Conservation (phyloP, 2,797 vertebrate genomes). For the Nyctalus aviator region DNA sequence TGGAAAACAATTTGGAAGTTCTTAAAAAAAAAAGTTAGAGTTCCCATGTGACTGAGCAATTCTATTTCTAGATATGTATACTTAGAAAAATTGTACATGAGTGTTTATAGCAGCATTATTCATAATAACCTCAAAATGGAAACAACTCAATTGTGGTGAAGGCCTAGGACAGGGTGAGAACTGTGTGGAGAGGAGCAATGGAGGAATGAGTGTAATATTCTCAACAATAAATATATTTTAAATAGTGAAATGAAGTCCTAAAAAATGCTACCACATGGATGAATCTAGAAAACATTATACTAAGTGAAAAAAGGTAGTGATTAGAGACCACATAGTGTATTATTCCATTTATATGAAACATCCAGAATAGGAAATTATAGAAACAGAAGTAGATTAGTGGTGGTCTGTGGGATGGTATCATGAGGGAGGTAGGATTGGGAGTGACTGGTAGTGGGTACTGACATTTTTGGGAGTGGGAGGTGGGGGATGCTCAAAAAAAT, state of each 20-base stretch:
- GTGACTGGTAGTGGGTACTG: not conserved
- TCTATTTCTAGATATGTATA: not conserved
- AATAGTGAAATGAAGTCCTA: not conserved
- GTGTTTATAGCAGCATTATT: not conserved
- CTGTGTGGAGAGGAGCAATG: no score
- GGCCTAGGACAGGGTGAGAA: no score
- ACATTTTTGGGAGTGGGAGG: not conserved
- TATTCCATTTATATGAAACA: not conserved
- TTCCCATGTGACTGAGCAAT: not conserved
- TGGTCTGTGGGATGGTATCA: no score
- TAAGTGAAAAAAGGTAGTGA: not conserved
- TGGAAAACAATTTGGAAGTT: not conserved
- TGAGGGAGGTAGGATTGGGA: not conserved
- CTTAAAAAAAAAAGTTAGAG: conserved; percentile 14
- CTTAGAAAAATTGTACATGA: not conserved
- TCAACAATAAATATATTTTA: no score
- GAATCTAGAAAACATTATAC: not conserved
- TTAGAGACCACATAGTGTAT: not conserved
- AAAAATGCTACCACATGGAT: not conserved
- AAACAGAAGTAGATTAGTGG: not conserved
- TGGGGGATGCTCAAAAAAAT: not conserved
- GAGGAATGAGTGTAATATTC: no score
- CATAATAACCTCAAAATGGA: not conserved
- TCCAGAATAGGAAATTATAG: not conserved
- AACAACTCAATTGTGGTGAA: not conserved